Evolutionary conservation across 2,888 invertebrate genomes (phyloP).

Genomic region (Blastobasis lacticolella): DNA sequence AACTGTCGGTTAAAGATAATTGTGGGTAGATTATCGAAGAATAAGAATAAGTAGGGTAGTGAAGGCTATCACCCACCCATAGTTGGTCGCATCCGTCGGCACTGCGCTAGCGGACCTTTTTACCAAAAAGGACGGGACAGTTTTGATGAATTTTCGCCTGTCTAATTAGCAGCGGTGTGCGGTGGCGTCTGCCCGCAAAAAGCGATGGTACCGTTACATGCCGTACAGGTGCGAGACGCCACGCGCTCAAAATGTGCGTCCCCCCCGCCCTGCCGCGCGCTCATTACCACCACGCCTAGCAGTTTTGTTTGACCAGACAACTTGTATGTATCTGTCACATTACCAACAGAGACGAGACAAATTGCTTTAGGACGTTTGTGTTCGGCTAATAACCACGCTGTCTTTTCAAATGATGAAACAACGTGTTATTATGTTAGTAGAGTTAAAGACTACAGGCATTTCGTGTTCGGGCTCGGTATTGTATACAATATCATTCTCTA

Average conservation of each 20-base stretch:
- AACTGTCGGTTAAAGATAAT: too few species aligned
- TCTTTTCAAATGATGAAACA: too few species aligned
- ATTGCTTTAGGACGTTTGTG: neutral
- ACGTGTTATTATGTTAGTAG: too few species aligned
- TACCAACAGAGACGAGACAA: neutral
- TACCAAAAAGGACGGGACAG: constrained; percentile 6
- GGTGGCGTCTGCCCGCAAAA: constrained; percentile 13
- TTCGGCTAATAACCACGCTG: too few species aligned
- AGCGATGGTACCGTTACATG: constrained; percentile 32
- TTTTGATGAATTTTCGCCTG: constrained; percentile 14
- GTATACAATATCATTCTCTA: too few species aligned
- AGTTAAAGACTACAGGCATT: too few species aligned
- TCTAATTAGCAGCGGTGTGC: constrained; percentile 16
- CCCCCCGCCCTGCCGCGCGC: neutral
- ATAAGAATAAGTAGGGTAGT: too few species aligned
- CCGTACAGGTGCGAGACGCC: constrained; percentile 33
- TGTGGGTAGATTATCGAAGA: too few species aligned
- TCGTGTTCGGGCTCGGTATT: too few species aligned
- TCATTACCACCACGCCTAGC: neutral
- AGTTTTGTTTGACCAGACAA: neutral
- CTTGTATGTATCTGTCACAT: neutral
- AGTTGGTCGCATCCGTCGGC: too few species aligned
- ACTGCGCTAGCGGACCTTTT: neutral
- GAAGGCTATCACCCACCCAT: too few species aligned
- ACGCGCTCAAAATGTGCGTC: constrained; percentile 25